phyloP scores from a whole-genome alignment of 2,113 vertebrate species.

The Calidris pygmaea region DNA sequence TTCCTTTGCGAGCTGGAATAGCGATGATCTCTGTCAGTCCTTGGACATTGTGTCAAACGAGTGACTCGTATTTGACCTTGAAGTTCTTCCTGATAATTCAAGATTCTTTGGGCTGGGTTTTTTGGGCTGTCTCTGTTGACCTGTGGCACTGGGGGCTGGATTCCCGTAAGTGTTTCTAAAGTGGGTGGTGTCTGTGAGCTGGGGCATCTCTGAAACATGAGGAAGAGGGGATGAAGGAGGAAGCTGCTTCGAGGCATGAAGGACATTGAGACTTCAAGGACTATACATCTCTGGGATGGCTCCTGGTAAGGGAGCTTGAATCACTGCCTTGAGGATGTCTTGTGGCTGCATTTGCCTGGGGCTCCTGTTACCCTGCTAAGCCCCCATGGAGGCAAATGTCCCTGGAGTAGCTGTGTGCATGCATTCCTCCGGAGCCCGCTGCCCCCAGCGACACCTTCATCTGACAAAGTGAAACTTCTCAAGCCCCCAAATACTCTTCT shows the following conservation, averaged over 20 bases:
- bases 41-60: not conserved
- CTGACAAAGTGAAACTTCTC: not conserved
- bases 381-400: accelerated
- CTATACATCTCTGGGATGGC: not conserved
- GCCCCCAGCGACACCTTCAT: not conserved
- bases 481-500: not conserved
- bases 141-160: not conserved
- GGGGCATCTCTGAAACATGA: not conserved
- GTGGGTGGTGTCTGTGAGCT: not conserved
- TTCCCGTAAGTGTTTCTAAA: not conserved
- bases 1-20: not conserved
- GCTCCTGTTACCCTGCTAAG: not conserved
- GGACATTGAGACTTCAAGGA: not conserved
- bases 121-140: not conserved
- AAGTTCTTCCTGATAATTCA: not conserved
- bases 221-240: not conserved
- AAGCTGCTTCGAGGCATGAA: not conserved
- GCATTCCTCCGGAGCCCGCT: not conserved
- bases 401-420: not conserved
- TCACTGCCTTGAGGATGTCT: not conserved
- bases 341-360: not conserved
- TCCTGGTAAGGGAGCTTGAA: not conserved
- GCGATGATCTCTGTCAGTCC: not conserved
- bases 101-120: not conserved
- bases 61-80: not conserved